Conservation (phyloP, 2,888 invertebrate species). For the Amiota communis region DNA sequence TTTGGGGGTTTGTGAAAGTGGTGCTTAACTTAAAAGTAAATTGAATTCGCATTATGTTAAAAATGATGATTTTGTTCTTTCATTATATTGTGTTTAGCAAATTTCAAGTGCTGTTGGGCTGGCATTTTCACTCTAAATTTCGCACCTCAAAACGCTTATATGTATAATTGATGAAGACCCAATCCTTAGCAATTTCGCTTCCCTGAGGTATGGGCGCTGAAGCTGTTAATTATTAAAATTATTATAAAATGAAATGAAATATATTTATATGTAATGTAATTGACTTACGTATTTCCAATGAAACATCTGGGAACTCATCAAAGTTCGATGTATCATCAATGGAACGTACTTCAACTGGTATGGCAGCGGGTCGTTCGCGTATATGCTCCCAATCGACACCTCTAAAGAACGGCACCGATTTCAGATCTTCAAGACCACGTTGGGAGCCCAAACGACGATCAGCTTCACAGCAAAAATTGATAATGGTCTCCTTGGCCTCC, state of each 20-base stretch:
- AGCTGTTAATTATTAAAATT: conserved; percentile 75
- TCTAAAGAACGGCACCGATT: conserved; percentile 93
- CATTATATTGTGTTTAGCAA: conserved; percentile 50
- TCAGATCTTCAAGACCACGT: conserved; percentile 94
- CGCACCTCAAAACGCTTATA: conserved; percentile 97
- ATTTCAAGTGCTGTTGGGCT: conserved; percentile 44
- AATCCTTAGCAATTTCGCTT: conserved; percentile 96
- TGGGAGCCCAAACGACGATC: conserved; percentile 93
- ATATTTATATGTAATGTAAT: neutral
- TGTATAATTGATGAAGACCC: conserved; percentile 99
- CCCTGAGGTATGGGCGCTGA: conserved; percentile 91
- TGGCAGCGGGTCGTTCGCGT: conserved; percentile 97
- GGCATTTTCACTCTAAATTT: conserved; percentile 67
- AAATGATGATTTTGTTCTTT: conserved; percentile 23
- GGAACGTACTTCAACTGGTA: conserved; percentile 96
- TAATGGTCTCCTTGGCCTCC: conserved; percentile 95
- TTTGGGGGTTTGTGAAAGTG: neutral
- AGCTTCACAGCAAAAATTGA: conserved; percentile 97
- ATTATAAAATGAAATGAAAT: neutral
- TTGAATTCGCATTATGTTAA: conserved; percentile 22
- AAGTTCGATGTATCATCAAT: conserved; percentile 99
- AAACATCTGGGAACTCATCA: conserved; percentile 99
- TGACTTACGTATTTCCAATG: conserved; percentile 96
- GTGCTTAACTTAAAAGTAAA: conserved; percentile 18
- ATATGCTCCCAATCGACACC: conserved; percentile 99